phyloP scores from a whole-genome alignment of 2,113 vertebrate species.

The Corydoras sp. region DNA sequence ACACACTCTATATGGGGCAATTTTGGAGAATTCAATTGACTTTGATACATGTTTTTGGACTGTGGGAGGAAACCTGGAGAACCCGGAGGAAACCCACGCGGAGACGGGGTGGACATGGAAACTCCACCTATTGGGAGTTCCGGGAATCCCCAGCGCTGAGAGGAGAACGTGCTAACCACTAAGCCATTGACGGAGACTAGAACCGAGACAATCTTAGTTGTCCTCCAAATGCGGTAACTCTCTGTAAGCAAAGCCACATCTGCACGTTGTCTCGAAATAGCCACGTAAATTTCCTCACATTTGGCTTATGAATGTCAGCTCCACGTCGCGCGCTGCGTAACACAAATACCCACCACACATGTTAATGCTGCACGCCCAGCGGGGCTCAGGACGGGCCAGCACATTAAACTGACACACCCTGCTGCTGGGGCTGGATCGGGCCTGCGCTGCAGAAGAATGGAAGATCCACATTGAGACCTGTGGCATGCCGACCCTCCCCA shows the following conservation, averaged over 20 bases:
- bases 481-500: constrained; percentile 46
- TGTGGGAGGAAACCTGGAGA: too few relatives aligned
- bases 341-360: constrained; percentile 68
- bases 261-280: constrained; percentile 53
- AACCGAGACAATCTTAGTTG: background rate
- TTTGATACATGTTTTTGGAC: too few relatives aligned
- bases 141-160: too few relatives aligned
- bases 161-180: too few relatives aligned
- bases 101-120: too few relatives aligned
- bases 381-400: constrained; percentile 50
- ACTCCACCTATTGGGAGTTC: too few relatives aligned
- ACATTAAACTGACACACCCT: constrained; percentile 57
- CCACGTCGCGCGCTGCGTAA: constrained; percentile 56
- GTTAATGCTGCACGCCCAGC: constrained; percentile 65
- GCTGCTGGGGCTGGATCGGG: constrained; percentile 45
- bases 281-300: constrained; percentile 63
- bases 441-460: constrained; percentile 48
- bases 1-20: too few relatives aligned
- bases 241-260: constrained; percentile 46
- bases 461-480: constrained; percentile 63
- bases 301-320: constrained; percentile 68
- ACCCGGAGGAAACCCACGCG: too few relatives aligned
- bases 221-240: constrained; percentile 1
- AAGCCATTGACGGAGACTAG: constrained; percentile 11
- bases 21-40: too few relatives aligned